Conservation (phyloP, 1,140 invertebrate genomes). For the Lepidotrigona ventralis region DNA sequence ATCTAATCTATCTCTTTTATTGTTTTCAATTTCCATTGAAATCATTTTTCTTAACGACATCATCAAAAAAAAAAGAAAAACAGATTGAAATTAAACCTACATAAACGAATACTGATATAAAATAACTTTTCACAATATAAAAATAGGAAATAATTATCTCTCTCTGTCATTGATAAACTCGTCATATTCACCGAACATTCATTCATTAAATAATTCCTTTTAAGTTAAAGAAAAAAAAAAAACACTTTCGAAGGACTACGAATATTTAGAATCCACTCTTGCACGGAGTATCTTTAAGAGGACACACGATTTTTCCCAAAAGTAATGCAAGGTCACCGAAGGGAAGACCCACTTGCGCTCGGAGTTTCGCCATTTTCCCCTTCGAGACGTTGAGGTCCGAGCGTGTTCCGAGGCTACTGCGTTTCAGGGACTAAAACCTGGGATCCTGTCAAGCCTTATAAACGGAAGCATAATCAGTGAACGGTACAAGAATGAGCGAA, state of each 20-base stretch:
- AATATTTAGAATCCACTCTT: not conserved
- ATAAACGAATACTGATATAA: not conserved
- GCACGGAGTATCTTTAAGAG: too few relatives aligned
- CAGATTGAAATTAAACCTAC: not conserved
- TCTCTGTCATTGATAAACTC: too few relatives aligned
- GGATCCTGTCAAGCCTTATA: conserved; percentile 61
- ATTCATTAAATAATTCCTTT: too few relatives aligned
- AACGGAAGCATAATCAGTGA: conserved; percentile 68
- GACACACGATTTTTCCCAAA: not conserved
- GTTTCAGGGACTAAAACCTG: conserved; percentile 53
- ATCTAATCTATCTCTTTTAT: not conserved
- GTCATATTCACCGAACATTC: too few relatives aligned
- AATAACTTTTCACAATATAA: too few relatives aligned
- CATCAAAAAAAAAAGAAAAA: not conserved
- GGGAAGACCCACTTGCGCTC: conserved; percentile 50
- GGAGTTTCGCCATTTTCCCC: conserved; percentile 37
- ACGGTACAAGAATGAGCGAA: conserved; percentile 47
- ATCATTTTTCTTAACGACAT: not conserved
- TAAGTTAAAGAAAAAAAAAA: not conserved
- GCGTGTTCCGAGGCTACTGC: conserved; percentile 16
- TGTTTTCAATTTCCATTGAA: not conserved
- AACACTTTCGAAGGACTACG: not conserved
- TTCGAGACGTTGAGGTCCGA: not conserved
- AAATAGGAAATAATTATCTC: too few relatives aligned
- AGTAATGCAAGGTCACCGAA: not conserved